Evolutionary conservation across 2,113 vertebrate genomes (phyloP), one percentile per base, ranked within the genome.

Genomic region (Abramis brama): DNA sequence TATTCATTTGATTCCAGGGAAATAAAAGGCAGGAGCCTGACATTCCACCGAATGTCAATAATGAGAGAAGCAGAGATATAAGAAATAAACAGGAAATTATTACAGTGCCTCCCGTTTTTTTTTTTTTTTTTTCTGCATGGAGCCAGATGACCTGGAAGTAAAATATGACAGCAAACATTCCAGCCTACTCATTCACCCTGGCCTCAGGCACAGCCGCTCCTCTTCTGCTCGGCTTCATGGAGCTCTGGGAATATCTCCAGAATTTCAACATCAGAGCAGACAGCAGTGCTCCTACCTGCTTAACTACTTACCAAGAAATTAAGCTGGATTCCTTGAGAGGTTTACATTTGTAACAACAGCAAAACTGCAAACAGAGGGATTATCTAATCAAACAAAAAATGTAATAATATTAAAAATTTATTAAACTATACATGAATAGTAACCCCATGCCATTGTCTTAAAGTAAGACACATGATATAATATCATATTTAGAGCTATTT

Each of bases 71-170:
- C 73, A 85, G 47, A 45, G 71, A 76, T 71, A 55, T 80, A 47
- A 79, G 4, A 66, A 62, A 23, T 25, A 47, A 57, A 47, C 79
- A n/a, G 27, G 47, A 86, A 78, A 78, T 80, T 75, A 85, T 79
- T 84, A 82, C 85, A 87, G 47, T 70, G 30, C 9, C 43, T 13
- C 19, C 25, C 85, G 75, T 71, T 52, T 82, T 82, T 52, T 82
- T 8, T 8, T 39, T 43, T 30, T 1, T 43, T 43, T 43, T 9
- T 89, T 81, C 79, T 86, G 85, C 87, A 85, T 87, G 83, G 91
- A 91, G 90, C 79, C 89, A 87, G 85, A 79, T 94, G 93, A 94
- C 94, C 94, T 94, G 91, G 92, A 94, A 94, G 89, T 94, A 94
- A 94, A 93, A 90, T 87, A 86, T 66, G 91, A 92, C 93, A 92